Base-by-base conservation (phyloP, 2,888 invertebrate genomes). In the Caradrina clavipalpis region DNA sequence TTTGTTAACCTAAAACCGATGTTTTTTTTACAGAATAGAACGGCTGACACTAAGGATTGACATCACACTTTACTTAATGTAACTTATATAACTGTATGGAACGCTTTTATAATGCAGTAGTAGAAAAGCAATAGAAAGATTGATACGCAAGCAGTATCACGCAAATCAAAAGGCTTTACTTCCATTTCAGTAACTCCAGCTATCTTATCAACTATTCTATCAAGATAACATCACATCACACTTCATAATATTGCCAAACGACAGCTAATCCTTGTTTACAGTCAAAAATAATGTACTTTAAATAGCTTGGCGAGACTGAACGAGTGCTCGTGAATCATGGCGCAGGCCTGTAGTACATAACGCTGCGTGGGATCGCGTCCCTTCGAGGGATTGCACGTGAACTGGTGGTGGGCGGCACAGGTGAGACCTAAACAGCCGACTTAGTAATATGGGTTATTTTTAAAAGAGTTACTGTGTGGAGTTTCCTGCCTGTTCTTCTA, bases 261-360 rank as follows among this genome's bases (percentile, higher is more conserved):
- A 61, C 51, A 59, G 21, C 58, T 51, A 60, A 50, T 62, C 59
- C 80, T 66, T 80, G 76, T 80, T 78, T 78, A 78, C 80, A 65
- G 60, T 60, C 59, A 66, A 80, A 80, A 69, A 78, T 80, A 80
- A 76, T 70, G 50, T 47, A 59, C 80, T 82, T 59, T 76, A 85
- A 83, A 87, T 85, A 84, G 76, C 58, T 61, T 67, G 76, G 77
- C 80, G 73, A 67, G 77, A 73, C 55, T 58, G 55, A 15, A 31
- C 1, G 31, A 45, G 50, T 69, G 39, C 45, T 51, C 19, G 75
- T 87, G 87, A 87, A 71, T 87, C 87, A 87, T 69, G 55, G 50
- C 56, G 7, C 21, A 66, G 31, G 69, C 59, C 68, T 70, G 82
- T 35, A 19, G 69, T 62, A 64, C 57, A 63, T 21, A 62, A 61